Evolutionary conservation across 2,888 invertebrate genomes (phyloP).

Genomic region (Cephonodes hylas): DNA sequence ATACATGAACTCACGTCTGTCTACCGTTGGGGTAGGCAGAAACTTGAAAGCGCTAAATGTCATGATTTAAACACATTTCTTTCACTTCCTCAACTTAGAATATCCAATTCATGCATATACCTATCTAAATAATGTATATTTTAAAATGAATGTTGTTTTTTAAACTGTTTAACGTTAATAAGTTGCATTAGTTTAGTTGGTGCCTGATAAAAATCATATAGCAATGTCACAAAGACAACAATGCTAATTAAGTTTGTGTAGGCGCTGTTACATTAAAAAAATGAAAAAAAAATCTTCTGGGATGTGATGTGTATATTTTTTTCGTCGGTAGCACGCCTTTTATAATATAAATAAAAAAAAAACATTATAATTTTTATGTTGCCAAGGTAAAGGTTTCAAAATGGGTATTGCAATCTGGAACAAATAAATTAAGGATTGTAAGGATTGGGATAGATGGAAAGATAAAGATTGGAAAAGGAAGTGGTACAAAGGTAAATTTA

Average conservation of each 20-base stretch:
- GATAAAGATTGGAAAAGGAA: too few species aligned
- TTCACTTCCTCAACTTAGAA: too few species aligned
- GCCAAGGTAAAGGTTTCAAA: background rate
- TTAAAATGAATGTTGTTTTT: too few species aligned
- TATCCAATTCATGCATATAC: too few species aligned
- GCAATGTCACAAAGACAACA: background rate
- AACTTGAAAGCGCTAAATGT: too few species aligned
- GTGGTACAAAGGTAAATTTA: too few species aligned
- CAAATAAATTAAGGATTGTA: conserved; percentile 12
- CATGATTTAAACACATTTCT: too few species aligned
- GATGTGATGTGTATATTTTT: background rate
- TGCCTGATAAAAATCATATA: background rate
- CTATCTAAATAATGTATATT: too few species aligned
- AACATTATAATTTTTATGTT: background rate
- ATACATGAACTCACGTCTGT: too few species aligned
- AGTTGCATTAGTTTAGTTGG: background rate
- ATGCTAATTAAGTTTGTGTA: background rate
- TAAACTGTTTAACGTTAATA: background rate
- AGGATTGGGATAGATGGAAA: background rate
- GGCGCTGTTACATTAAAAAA: background rate
- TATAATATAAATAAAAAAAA: background rate
- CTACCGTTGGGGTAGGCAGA: too few species aligned
- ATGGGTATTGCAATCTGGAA: conserved; percentile 24
- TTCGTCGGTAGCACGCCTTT: background rate
- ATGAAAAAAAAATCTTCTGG: background rate